These are phyloP conservation scores for Mormyrops boulengeri DNA, from an alignment of 2,797 vertebrate genomes.

Conservation along the genomic window DNA sequence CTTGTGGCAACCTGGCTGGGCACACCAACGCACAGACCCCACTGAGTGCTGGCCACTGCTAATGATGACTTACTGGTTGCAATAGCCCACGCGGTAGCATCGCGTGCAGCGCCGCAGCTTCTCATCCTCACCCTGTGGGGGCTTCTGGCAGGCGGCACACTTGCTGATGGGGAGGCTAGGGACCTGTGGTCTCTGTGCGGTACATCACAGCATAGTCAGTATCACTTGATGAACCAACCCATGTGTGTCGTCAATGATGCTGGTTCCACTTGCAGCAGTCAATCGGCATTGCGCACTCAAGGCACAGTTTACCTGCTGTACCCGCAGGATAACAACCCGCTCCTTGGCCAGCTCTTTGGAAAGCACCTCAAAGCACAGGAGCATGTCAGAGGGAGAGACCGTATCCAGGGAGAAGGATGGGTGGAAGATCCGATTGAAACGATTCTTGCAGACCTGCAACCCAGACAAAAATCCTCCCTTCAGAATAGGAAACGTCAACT, in stretches of 20 bases:
- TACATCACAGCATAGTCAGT: neutral
- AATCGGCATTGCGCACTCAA: neutral
- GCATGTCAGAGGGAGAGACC: conserved; percentile 73
- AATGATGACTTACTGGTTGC: conserved; percentile 84
- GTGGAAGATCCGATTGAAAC: conserved; percentile 79
- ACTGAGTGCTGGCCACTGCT: neutral
- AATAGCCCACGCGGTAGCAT: conserved; percentile 95
- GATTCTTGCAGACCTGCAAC: conserved; percentile 78
- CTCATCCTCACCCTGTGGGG: conserved; percentile 83
- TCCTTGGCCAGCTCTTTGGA: conserved; percentile 91
- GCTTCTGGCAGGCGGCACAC: conserved; percentile 90
- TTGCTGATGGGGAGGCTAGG: conserved; percentile 82
- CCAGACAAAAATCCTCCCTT: neutral
- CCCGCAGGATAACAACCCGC: conserved; percentile 77
- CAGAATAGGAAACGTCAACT: neutral
- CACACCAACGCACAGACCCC: neutral
- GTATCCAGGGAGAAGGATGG: conserved; percentile 81
- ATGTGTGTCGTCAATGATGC: neutral
- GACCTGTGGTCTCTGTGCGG: conserved; percentile 80
- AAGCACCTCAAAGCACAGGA: conserved; percentile 93
- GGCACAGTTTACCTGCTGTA: conserved; percentile 76
- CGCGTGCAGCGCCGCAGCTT: conserved; percentile 92
- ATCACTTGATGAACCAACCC: neutral
- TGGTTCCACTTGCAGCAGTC: neutral
- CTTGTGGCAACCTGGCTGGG: neutral